Percentiles rank a stretch among this genome's conserved stretches.
Conservation (phyloP, 2,797 vertebrate genomes). For the Hemibagrus guttatus region DNA sequence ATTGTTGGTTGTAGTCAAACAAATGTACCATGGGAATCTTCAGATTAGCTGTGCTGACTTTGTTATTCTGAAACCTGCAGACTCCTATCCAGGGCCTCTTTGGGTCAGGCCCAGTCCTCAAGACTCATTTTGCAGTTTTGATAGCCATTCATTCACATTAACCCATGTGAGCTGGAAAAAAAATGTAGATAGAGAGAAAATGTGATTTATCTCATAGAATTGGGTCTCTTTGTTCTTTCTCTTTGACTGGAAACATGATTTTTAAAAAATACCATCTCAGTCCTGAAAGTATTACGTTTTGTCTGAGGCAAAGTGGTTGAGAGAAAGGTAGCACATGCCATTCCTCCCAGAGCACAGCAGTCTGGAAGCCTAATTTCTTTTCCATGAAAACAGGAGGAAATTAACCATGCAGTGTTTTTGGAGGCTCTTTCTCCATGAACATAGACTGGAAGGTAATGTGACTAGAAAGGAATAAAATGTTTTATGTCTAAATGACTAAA, state of each 20-base stretch:
- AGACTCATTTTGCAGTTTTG: neutral
- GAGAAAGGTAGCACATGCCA: conserved; percentile 49
- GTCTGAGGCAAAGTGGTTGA: conserved; percentile 43
- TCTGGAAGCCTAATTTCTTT: conserved; percentile 51
- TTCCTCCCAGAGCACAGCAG: conserved; percentile 47
- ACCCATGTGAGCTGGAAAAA: neutral
- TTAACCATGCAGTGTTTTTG: conserved; percentile 42
- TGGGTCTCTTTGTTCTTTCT: neutral
- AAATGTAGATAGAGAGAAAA: neutral
- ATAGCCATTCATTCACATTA: neutral
- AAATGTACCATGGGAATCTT: conserved; percentile 1
- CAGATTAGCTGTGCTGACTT: neutral
- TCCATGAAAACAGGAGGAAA: conserved; percentile 59
- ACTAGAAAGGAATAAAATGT: neutral
- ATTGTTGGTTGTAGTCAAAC: neutral
- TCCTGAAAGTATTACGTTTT: conserved; percentile 40
- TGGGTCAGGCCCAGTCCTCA: neutral
- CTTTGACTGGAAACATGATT: conserved; percentile 39
- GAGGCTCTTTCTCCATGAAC: conserved; percentile 26
- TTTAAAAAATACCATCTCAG: conserved; percentile 38
- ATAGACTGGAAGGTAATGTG: neutral
- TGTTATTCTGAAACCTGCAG: neutral
- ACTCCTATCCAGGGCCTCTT: neutral
- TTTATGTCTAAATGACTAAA: neutral
- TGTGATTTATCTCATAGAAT: neutral